phyloP scores from a whole-genome alignment of 1,140 invertebrate genomes.

The Drosophila triauraria region DNA sequence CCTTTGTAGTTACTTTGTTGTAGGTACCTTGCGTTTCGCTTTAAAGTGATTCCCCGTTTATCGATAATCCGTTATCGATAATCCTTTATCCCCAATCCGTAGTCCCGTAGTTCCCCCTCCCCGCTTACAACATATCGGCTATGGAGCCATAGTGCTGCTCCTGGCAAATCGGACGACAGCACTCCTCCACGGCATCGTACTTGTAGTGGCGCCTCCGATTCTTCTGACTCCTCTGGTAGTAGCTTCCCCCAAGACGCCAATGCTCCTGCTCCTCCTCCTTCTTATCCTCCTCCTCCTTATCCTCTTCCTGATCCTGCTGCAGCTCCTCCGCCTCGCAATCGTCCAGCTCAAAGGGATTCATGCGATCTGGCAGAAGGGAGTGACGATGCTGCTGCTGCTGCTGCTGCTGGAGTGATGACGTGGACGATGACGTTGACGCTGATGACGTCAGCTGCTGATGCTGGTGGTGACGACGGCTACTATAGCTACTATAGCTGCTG shows the following conservation, averaged over 20 bases:
- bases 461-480: slow-evolving; percentile 34
- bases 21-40: slow-evolving; percentile 73
- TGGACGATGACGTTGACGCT: slow-evolving; percentile 37
- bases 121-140: slow-evolving; percentile 69
- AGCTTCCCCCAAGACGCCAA: background rate
- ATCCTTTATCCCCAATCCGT: background rate
- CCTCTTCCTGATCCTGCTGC: background rate
- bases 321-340: slow-evolving; percentile 3
- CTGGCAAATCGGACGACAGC: slow-evolving; percentile 76
- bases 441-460: slow-evolving; percentile 44
- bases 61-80: background rate
- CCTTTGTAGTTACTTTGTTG: slow-evolving; percentile 56
- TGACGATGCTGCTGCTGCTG: slow-evolving; percentile 5
- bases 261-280: slow-evolving; percentile 5
- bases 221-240: slow-evolving; percentile 44
- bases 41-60: slow-evolving; percentile 25
- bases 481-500: slow-evolving; percentile 31
- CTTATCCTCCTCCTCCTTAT: background rate
- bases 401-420: slow-evolving; percentile 40
- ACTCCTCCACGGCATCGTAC: slow-evolving; percentile 75
- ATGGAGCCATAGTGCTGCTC: slow-evolving; percentile 72
- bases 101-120: background rate
- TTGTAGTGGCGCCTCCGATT: slow-evolving; percentile 62
- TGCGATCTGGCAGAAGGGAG: slow-evolving; percentile 10
- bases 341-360: slow-evolving; percentile 38